Base-by-base conservation (phyloP, 2,113 vertebrate genomes). In the Osmerus eperlanus region DNA sequence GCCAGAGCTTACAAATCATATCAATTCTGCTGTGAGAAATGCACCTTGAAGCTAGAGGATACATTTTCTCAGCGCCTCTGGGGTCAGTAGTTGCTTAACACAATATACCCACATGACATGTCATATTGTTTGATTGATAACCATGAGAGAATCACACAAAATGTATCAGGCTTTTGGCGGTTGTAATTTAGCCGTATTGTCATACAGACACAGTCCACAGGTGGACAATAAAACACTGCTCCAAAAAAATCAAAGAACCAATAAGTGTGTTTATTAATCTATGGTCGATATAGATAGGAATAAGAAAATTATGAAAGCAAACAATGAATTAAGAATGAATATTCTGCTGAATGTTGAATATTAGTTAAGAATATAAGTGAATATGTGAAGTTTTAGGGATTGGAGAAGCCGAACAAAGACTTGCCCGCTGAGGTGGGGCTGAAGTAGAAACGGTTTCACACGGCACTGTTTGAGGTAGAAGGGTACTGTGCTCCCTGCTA, bases 21-120 rank as follows among this genome's bases (percentile, higher is more conserved):
- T 64, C 67, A 68, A 82, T 77, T 63, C 71, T 29, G 65, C 53
- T 58, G 72, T 73, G 78, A 78, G 70, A 73, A 80, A 75, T 74
- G 58, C 66, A 62, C 11, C 54, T 51, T 53, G 59, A 36, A 73
- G 54, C 55, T 21, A 51, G 16, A 2, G 70, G 70, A 60, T 61
- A 64, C 25, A 41, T 76, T 79, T 56, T 23, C 56, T 32, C 51
- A 65, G 71, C 68, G 68, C 73, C 74, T 54, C 36, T 36, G 68
- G 58, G 68, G 55, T 84, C 16, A 58, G 58, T 13, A 59, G 65
- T 6, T 69, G 70, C 56, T 77, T 53, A 56, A 68, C 68, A 51
- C 54, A 2, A 62, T n/a, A 62, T 62, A 2, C 55, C 47, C 28
- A 55, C 65, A 61, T 47, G 16, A 71, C 4, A 36, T 74, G 68